Evolutionary conservation across 2,888 invertebrate species (phyloP), one percentile per base, ranked within the genome.

Genomic region (Napeogenes inachia): DNA sequence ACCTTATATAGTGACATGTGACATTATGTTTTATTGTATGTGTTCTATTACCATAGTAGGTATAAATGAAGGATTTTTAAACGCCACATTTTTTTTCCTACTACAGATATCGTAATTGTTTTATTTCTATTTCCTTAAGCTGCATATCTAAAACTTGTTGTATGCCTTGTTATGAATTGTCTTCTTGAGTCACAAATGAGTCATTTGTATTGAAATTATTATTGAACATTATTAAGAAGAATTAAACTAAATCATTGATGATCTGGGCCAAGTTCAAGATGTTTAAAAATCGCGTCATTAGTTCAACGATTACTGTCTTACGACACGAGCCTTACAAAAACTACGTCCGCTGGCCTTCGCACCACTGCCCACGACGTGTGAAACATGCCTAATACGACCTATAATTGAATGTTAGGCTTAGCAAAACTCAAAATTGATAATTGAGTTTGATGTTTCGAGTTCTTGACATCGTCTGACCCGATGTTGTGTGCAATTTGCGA

Each of bases 231-330:
- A 42, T 42, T 10, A 42, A 42, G 42, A 10, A 42, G 5, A 42
- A 42, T 42, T 12, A 12, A 42, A 10, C 42, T 10, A 10, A 42
- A 42, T 42, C 3, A 30, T 61, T 56, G 63, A 68, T 62, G 58
- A 62, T 76, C 73, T 76, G 72, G 81, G 81, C 75, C 87, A 87
- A 85, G 85, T 87, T 85, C 83, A 86, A 83, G 79, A 70, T 67
- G 72, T 59, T 66, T 63, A 70, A 75, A 69, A 68, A 60, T 64
- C 69, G 70, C 71, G 72, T 77, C 79, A 78, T 82, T 81, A 79
- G 71, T 63, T 63, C 71, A 71, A 69, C 74, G 76, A 78, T 81
- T 81, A 79, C 75, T 69, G 71, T 67, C 70, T 68, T 68, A 77
- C 80, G 73, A 76, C 83, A 81, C 70, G 75, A 77, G 79, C 72